Conservation (phyloP, 2,797 vertebrate species). For the Sciurus carolinensis region DNA sequence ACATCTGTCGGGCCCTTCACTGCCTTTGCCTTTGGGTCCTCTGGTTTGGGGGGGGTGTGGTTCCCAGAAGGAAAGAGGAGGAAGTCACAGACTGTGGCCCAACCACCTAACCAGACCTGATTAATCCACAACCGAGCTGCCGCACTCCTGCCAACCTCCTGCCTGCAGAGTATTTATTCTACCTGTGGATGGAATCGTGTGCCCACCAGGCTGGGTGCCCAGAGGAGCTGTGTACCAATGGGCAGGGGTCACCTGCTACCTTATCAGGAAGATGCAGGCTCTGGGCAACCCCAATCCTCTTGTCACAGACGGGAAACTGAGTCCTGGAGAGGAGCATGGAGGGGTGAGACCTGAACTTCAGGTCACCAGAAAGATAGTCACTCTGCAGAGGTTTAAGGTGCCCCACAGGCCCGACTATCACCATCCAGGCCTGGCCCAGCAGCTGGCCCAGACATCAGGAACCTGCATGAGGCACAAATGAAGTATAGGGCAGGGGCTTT, state of each 20-base stretch:
- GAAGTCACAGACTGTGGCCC: not conserved
- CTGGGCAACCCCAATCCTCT: not conserved
- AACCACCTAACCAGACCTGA: not conserved
- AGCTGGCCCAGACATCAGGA: not conserved
- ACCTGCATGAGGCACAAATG: fast-evolving
- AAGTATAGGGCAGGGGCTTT: not conserved
- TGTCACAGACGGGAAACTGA: not conserved
- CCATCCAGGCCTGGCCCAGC: not conserved
- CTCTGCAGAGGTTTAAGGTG: not conserved
- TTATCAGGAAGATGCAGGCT: not conserved
- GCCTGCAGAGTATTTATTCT: not conserved
- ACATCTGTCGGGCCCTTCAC: not conserved
- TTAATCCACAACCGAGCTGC: not conserved
- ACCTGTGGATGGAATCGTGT: not conserved
- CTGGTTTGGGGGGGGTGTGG: not conserved
- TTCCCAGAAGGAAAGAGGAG: not conserved
- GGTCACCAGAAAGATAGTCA: not conserved
- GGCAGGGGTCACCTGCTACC: not conserved
- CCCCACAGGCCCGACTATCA: not conserved
- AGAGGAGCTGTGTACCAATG: not conserved
- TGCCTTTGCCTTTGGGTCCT: not conserved
- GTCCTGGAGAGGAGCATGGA: not conserved
- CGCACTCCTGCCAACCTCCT: not conserved
- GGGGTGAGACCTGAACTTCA: not conserved
- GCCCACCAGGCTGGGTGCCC: slow-evolving; percentile 13